Percentiles rank a stretch among this genome's conserved stretches.
These are phyloP conservation scores for Rugalucina vietnamica DNA, from an alignment of 2,888 invertebrate species.

Conservation along the genomic window DNA sequence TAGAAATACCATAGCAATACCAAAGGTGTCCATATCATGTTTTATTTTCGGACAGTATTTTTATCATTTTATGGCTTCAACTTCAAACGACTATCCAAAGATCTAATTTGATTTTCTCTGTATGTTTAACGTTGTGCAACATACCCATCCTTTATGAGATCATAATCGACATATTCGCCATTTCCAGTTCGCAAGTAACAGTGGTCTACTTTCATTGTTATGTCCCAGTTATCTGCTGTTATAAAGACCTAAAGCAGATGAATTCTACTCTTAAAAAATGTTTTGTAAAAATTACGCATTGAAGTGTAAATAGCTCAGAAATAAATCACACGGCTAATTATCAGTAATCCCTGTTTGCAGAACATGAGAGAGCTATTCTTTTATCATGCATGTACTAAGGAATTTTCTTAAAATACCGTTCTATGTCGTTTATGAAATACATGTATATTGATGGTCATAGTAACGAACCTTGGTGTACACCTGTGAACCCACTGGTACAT, in stretches of 20 bases:
- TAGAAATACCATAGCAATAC: background rate
- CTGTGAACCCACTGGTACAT: background rate
- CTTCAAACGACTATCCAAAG: background rate
- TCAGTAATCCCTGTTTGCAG: no score
- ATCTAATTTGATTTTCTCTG: background rate
- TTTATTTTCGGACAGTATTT: no score
- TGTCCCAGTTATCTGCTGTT: background rate
- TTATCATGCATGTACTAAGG: no score
- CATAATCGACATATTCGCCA: background rate
- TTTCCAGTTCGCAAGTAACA: background rate
- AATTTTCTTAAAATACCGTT: no score
- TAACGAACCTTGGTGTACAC: background rate
- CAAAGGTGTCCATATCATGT: background rate
- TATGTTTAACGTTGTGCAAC: background rate
- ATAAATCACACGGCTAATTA: no score
- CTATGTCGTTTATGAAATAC: no score
- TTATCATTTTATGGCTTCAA: no score
- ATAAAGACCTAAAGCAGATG: background rate
- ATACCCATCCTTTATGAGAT: background rate
- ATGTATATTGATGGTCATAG: no score
- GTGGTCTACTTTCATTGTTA: background rate
- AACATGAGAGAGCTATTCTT: no score
- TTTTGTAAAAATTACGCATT: no score
- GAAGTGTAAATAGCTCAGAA: no score
- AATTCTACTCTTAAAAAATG: background rate